phyloP scores from a whole-genome alignment of 2,113 vertebrate genomes.

The Leucoraja erinaceus region DNA sequence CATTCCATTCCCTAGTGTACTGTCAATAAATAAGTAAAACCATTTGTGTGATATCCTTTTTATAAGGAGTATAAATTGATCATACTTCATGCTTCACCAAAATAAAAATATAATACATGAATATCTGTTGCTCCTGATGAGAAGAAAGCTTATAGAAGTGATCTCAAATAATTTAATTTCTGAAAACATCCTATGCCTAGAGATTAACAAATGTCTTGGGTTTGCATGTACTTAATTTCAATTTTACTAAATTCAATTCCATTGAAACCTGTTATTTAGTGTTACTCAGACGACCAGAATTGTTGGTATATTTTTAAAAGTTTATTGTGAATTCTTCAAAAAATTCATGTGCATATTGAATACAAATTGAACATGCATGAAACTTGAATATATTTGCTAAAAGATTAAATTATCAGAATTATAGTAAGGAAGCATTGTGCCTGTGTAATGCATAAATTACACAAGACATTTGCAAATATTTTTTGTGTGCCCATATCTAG shows the following conservation, averaged over 20 bases:
- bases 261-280: not conserved
- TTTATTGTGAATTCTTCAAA: not conserved
- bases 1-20: not conserved
- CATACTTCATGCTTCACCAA: not conserved
- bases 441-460: no score
- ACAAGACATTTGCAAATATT: no score
- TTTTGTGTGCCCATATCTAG: no score
- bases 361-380: not conserved
- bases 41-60: not conserved
- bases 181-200: not conserved
- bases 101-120: not conserved
- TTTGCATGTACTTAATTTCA: not conserved
- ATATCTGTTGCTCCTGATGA: not conserved
- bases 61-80: not conserved
- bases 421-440: no score
- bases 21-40: constrained; percentile 9
- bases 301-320: not conserved
- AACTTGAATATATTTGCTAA: constrained; percentile 13
- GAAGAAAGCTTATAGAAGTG: not conserved
- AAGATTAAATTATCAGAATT: not conserved
- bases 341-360: not conserved
- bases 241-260: not conserved
- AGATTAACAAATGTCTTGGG: not conserved
- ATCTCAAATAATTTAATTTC: constrained; percentile 13
- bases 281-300: not conserved